A percentile compares a stretch with the other conserved stretches of the same genome.
These are phyloP conservation scores for Phylloscopus whistleri DNA, from an alignment of 2,113 vertebrate species.

Conservation along the genomic window DNA sequence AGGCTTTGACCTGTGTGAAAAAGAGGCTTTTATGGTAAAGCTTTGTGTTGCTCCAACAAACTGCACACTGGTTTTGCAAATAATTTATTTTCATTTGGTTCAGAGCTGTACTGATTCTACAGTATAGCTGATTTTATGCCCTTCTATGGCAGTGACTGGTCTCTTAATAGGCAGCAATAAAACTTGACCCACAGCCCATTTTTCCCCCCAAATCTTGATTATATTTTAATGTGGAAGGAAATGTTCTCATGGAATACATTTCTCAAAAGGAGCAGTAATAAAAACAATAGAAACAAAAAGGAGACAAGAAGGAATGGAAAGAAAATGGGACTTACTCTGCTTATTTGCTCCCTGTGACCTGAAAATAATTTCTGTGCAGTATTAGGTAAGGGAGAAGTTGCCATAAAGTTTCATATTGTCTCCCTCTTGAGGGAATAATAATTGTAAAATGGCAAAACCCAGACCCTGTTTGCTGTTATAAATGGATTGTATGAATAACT, in stretches of 20 bases:
- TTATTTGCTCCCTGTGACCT: not conserved
- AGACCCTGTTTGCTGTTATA: not conserved
- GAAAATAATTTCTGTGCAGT: conserved; percentile 1
- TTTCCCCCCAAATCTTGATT: not conserved
- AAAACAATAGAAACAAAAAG: not conserved
- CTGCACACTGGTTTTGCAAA: not conserved
- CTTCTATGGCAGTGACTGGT: not conserved
- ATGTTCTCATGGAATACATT: not conserved
- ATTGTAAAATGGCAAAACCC: not conserved
- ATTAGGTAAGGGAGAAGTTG: conserved; percentile 31
- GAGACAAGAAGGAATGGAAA: not conserved
- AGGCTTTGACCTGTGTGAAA: not conserved
- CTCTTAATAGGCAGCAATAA: not conserved
- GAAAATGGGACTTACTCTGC: not conserved
- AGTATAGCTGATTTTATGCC: not conserved
- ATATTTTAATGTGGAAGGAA: not conserved
- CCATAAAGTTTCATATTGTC: conserved; percentile 4
- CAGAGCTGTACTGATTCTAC: not conserved
- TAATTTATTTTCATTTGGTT: not conserved
- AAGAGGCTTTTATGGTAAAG: not conserved
- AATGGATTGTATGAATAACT: conserved; percentile 23
- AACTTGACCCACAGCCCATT: not conserved
- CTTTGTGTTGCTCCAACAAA: not conserved
- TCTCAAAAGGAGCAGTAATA: not conserved
- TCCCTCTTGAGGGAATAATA: conserved; percentile 26